Conservation (phyloP, 1,140 invertebrate species). For the Harpegnathos saltator region DNA sequence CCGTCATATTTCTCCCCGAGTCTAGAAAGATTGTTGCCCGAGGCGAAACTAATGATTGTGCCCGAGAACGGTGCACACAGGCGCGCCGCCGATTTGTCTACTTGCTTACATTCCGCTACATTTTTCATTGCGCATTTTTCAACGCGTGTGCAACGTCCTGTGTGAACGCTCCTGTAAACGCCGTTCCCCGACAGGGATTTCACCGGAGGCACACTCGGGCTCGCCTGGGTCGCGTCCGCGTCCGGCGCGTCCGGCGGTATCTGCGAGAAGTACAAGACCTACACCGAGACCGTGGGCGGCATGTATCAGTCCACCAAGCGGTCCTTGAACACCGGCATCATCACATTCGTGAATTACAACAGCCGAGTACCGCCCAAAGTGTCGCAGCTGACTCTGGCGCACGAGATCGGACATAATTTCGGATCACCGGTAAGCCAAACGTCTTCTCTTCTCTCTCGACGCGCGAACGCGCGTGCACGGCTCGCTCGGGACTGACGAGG, state of each 20-base stretch:
- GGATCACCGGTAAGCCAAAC: slow-evolving; percentile 93
- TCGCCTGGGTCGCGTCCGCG: slow-evolving; percentile 99
- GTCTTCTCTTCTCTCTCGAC: neutral
- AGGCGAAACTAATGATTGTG: no score
- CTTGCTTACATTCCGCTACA: no score
- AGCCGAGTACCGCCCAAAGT: slow-evolving; percentile 98
- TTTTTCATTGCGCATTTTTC: no score
- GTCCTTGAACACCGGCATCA: slow-evolving; percentile 99
- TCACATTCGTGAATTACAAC: slow-evolving; percentile 99
- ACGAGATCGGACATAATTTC: slow-evolving; percentile 99
- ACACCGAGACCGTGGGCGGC: slow-evolving; percentile 97
- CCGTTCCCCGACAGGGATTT: slow-evolving; percentile 91
- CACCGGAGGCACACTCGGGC: slow-evolving; percentile 97
- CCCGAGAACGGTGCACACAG: no score
- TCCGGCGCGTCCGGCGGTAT: slow-evolving; percentile 98
- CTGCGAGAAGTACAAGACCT: slow-evolving; percentile 99
- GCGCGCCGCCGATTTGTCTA: no score
- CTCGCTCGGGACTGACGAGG: neutral
- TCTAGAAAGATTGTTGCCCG: no score
- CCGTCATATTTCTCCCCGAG: no score
- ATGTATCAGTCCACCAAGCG: slow-evolving; percentile 97
- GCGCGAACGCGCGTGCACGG: neutral
- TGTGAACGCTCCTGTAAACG: no score
- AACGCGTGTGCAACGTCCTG: no score
- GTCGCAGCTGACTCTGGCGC: slow-evolving; percentile 98